Evolutionary conservation across 2,113 vertebrate genomes (phyloP), one percentile per base, ranked within the genome.

Genomic region (Casuarius casuarius): DNA sequence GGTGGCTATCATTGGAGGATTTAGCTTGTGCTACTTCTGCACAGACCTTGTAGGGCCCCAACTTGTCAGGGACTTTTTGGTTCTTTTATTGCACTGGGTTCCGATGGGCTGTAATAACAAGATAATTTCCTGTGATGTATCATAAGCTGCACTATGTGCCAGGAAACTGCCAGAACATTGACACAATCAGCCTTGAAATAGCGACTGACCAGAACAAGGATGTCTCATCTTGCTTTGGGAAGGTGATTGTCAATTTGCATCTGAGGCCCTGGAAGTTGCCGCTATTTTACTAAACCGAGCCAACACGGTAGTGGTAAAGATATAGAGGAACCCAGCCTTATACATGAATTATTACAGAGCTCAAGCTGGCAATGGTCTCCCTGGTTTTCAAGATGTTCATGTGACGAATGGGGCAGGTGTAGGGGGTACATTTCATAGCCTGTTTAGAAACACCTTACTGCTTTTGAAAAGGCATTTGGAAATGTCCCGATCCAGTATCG

Each of bases 361-460:
- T 25, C 44, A 73, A 40, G 22, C 28, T 73, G 72, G n/a, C 23
- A 58, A 28, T 2, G 4, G 7, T 38, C 8, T 76, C 11, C 12
- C 31, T 21, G 14, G 10, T 77, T 80, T 92, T 92, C 49, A 49
- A 70, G 54, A 28, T 31, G 59, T 72, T 44, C 23, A 23, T 40
- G 5, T 22, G 35, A 7, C 9, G 4, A 33, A 6, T 59, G 23
- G 10, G 44, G 33, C 28, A 26, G 4, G 5, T 0, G 0, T 33
- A 20, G 12, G 20, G 67, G 33, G 22, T 26, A 52, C 14, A 19
- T 42, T 54, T 40, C 70, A 21, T 49, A 71, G 51, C 29, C 49
- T 71, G 19, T 49, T 26, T 17, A 87, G 90, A 84, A 49, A 54
- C 18, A 35, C 12, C 35, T 81, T 78, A 26, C 11, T 74, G 49